These are phyloP conservation scores for Agrotis clavis DNA, from an alignment of 2,888 invertebrate genomes.

Conservation along the genomic window DNA sequence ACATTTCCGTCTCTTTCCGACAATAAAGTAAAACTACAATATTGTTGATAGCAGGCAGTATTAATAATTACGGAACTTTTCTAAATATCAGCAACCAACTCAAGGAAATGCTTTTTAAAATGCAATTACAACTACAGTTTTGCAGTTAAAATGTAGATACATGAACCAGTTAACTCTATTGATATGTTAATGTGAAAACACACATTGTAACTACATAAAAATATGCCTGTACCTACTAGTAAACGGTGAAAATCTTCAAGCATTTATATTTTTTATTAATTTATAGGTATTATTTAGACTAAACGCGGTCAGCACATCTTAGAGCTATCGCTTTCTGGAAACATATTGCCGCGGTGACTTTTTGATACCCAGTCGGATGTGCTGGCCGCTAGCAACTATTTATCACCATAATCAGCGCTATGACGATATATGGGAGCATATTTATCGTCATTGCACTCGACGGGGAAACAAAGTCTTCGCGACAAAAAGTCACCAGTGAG, in stretches of 20 bases:
- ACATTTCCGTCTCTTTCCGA: no score
- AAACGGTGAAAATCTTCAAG: not conserved
- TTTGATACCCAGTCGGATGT: no score
- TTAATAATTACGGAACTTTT: not conserved
- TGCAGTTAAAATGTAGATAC: conserved; percentile 3
- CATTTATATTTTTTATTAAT: not conserved
- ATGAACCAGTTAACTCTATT: conserved; percentile 39
- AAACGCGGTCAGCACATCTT: conserved; percentile 1
- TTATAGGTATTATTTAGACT: conserved; percentile 4
- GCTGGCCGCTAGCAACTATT: no score
- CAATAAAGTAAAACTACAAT: no score
- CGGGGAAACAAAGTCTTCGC: no score
- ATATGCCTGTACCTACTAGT: conserved; percentile 4
- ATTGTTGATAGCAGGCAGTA: no score
- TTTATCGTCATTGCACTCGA: no score
- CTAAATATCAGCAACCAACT: not conserved
- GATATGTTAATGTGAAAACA: conserved; percentile 49
- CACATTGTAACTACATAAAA: conserved; percentile 10
- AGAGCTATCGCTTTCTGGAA: no score
- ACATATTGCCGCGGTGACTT: no score
- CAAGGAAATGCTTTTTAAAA: conserved; percentile 30
- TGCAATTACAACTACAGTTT: conserved; percentile 25
- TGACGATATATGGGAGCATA: no score
- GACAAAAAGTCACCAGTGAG: no score
- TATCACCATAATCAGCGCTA: no score